Evolutionary conservation across 2,888 invertebrate species (phyloP).

Genomic region (Pelosia muscerda): DNA sequence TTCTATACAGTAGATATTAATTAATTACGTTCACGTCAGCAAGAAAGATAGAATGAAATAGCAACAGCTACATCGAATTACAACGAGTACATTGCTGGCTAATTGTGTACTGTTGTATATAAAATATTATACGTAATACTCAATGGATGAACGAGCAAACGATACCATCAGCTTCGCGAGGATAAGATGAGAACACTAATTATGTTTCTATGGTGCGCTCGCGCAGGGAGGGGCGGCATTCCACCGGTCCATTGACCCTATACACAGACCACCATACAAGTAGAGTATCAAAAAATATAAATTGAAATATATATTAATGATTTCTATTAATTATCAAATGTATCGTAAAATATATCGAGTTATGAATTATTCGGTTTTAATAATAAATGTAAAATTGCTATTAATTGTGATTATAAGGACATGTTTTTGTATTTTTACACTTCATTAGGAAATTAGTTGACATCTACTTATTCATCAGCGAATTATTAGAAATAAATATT

Average conservation of each 20-base stretch:
- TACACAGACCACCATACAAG: slow-evolving; percentile 49
- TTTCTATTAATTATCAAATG: slow-evolving; percentile 52
- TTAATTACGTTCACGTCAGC: slow-evolving; percentile 45
- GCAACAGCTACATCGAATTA: slow-evolving; percentile 31
- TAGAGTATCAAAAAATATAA: slow-evolving; percentile 50
- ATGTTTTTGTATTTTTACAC: slow-evolving; percentile 30
- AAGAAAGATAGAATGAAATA: slow-evolving; percentile 41
- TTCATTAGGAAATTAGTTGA: slow-evolving; percentile 32
- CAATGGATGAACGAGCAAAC: slow-evolving; percentile 66
- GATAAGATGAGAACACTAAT: slow-evolving; percentile 81
- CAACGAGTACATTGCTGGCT: slow-evolving; percentile 43
- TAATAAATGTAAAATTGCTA: slow-evolving; percentile 26
- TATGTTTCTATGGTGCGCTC: slow-evolving; percentile 79
- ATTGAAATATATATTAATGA: slow-evolving; percentile 53
- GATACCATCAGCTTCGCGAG: slow-evolving; percentile 64
- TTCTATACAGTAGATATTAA: slow-evolving; percentile 43
- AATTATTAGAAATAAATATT: slow-evolving; percentile 23
- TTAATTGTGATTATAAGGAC: slow-evolving; percentile 39
- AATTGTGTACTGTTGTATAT: slow-evolving; percentile 35
- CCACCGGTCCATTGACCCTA: slow-evolving; percentile 72
- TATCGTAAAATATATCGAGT: slow-evolving; percentile 47
- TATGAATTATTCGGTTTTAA: slow-evolving; percentile 45
- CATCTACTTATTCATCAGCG: slow-evolving; percentile 27
- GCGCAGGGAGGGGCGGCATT: slow-evolving; percentile 78
- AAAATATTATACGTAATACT: slow-evolving; percentile 41